Evolutionary conservation across 1,140 invertebrate species (phyloP), one percentile per base, ranked within the genome.

Genomic region (Glomeris maerens): DNA sequence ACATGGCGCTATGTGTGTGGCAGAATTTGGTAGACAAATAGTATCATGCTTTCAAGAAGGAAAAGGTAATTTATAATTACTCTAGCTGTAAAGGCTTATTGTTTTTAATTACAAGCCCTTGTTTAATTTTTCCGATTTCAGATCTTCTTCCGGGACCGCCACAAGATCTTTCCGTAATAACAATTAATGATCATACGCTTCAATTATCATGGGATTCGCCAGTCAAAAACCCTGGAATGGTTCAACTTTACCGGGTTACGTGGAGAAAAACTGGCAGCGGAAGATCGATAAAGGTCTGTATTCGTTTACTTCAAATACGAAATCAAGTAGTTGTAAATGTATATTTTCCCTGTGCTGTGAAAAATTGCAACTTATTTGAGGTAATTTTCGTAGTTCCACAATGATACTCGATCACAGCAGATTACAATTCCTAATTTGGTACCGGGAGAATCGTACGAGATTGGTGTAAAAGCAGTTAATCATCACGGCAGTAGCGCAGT

Each of bases 381-480:
- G 55, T 64, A 5, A 63, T 69, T 59, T 55, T n/a, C 72, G 21
- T 54, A 78, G 3, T 70, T 74, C 55, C 79, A 80, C 60, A 72
- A 81, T 57, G 83, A 86, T 64, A 84, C 82, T 21, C 74, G 78
- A 55, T 72, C 76, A 50, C 81, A 76, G 38, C 75, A 70, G 59
- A 71, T 84, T 38, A 74, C 72, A 50, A 74, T 88, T 23, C 72
- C 71, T 23, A 75, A 78, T 21, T 68, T 87, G 14, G 76, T 79
- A 59, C 77, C 80, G 49, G 80, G 80, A 53, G 72, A 77, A 17
- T 70, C 72, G 14, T 88, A 88, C 62, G 83, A 87, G 62, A 76
- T 80, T 49, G 79, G 83, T 5, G 74, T 87, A 0, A 88, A 86
- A 64, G 81, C 84, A 25, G 81, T 80, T 40, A 88, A 87, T 66